Conservation (phyloP, 2,888 invertebrate species). For the Pammene aurita region DNA sequence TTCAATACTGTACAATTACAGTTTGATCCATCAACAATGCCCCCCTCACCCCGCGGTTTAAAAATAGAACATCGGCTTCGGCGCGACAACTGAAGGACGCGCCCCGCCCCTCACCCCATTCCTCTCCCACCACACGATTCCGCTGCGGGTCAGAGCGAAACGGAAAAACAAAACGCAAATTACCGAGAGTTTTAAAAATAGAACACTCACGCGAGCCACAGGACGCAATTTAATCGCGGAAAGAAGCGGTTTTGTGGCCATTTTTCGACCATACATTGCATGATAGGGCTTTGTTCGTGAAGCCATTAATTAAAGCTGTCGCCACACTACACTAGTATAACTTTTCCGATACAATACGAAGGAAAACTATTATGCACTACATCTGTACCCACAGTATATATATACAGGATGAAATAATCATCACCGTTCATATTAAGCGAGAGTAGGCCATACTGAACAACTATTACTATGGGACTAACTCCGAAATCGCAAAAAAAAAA, state of each 20-base stretch:
- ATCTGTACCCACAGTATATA: no score
- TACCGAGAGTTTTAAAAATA: slow-evolving; percentile 69
- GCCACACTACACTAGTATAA: neutral
- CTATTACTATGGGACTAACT: no score
- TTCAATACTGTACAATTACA: slow-evolving; percentile 35
- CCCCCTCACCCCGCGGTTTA: slow-evolving; percentile 50
- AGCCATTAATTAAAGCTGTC: slow-evolving; percentile 4
- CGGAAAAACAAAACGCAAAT: slow-evolving; percentile 57
- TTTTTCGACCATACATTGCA: neutral
- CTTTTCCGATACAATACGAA: no score
- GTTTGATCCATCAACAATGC: slow-evolving; percentile 37
- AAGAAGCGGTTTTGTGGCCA: slow-evolving; percentile 42
- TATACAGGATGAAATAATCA: no score
- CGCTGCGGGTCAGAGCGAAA: slow-evolving; percentile 50
- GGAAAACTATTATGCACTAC: no score
- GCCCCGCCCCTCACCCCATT: slow-evolving; percentile 51
- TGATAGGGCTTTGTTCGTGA: neutral
- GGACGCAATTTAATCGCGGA: slow-evolving; percentile 60
- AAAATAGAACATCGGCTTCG: slow-evolving; percentile 61
- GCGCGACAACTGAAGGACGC: slow-evolving; percentile 77
- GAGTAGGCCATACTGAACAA: no score
- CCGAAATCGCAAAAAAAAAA: no score
- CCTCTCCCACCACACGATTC: slow-evolving; percentile 52
- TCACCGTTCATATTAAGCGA: no score
- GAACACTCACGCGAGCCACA: slow-evolving; percentile 69